These are phyloP conservation scores for Oryzias celebensis DNA, from an alignment of 2,113 vertebrate species.

Conservation along the genomic window DNA sequence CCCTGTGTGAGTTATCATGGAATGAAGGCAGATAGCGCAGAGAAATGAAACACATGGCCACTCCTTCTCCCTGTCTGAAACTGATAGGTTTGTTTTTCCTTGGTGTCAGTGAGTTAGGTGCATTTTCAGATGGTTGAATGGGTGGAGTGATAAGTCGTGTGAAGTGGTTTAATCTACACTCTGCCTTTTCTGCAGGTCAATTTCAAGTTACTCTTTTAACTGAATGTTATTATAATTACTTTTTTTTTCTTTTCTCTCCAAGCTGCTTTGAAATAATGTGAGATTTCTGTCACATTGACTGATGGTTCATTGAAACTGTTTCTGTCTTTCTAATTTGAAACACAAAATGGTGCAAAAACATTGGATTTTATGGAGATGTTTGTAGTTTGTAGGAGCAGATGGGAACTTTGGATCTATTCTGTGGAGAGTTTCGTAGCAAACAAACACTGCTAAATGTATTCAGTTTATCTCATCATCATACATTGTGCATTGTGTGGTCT, in stretches of 20 bases:
- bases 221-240: constrained; percentile 4
- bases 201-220: constrained; percentile 25
- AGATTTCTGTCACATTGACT: constrained; percentile 14
- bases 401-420: constrained; percentile 19
- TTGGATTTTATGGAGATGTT: constrained; percentile 9
- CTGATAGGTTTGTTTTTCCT: constrained; percentile 17
- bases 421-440: constrained; percentile 24
- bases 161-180: constrained; percentile 25
- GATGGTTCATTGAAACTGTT: neutral
- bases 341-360: constrained; percentile 16
- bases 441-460: constrained; percentile 7
- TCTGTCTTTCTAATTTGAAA: neutral
- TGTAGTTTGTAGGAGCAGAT: constrained; percentile 25
- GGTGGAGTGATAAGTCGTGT: constrained; percentile 40
- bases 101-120: neutral
- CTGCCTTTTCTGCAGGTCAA: constrained; percentile 17
- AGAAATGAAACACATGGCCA: constrained; percentile 37
- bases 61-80: constrained; percentile 21
- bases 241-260: constrained; percentile 21
- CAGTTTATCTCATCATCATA: constrained; percentile 3
- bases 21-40: constrained; percentile 29
- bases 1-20: constrained; percentile 44
- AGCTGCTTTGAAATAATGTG: constrained; percentile 5
- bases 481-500: neutral
- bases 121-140: constrained; percentile 29